A percentile compares a stretch with the other conserved stretches of the same genome.
These are phyloP conservation scores for Narcine bancroftii DNA, from an alignment of 2,113 vertebrate species.

Conservation along the genomic window DNA sequence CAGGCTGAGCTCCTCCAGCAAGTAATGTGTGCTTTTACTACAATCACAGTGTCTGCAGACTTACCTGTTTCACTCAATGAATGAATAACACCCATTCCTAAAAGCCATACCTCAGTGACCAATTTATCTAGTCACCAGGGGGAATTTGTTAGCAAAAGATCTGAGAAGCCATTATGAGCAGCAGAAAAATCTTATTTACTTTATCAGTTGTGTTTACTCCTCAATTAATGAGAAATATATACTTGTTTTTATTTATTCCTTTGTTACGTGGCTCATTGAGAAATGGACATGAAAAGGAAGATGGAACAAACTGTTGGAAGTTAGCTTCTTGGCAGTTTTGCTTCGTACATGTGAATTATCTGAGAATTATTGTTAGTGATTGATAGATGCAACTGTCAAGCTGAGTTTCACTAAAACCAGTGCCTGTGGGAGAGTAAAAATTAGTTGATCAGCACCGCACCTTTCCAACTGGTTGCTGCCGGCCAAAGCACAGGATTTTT, in stretches of 20 bases:
- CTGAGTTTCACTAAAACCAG: background rate
- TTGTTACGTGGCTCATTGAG: background rate
- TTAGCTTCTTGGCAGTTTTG: slow-evolving; percentile 14
- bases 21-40: too few species aligned
- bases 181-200: background rate
- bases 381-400: background rate
- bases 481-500: background rate
- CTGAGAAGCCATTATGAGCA: background rate
- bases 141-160: background rate
- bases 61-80: too few species aligned
- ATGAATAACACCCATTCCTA: background rate
- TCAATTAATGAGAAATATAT: background rate
- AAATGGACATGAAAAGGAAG: background rate
- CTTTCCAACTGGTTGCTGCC: background rate
- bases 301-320: background rate
- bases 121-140: background rate
- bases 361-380: background rate
- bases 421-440: background rate
- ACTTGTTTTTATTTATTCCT: background rate
- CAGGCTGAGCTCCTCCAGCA: too few species aligned
- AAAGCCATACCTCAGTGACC: background rate
- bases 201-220: background rate
- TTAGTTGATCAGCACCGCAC: background rate
- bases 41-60: too few species aligned
- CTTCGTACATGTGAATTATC: background rate